phyloP scores from a whole-genome alignment of 2,113 vertebrate species.

The Caretta caretta region DNA sequence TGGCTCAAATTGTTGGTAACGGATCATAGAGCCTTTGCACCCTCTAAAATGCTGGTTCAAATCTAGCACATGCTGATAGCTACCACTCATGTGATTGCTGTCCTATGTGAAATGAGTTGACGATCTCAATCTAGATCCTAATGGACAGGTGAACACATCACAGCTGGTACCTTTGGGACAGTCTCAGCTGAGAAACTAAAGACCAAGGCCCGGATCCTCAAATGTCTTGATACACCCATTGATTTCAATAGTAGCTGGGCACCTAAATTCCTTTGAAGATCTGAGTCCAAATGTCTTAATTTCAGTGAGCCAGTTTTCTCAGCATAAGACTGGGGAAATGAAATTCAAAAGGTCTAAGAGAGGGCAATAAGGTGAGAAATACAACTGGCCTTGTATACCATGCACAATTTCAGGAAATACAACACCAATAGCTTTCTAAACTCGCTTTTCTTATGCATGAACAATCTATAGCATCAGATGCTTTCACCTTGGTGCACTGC shows the following conservation, averaged over 20 bases:
- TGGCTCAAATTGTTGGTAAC: not conserved
- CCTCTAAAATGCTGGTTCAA: not conserved
- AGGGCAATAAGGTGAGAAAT: not conserved
- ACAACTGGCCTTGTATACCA: not conserved
- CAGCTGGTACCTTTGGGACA: rapidly evolving
- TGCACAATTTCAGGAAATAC: not conserved
- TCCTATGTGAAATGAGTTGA: no score
- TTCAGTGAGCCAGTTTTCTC: not conserved
- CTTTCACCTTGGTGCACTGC: not conserved
- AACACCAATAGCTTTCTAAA: not conserved
- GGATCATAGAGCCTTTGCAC: not conserved
- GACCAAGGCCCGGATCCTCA: not conserved
- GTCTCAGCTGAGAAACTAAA: rapidly evolving
- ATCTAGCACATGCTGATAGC: not conserved
- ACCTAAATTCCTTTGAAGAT: not conserved
- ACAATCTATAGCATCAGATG: not conserved
- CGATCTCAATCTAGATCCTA: not conserved
- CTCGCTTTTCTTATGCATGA: not conserved
- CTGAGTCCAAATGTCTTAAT: not conserved
- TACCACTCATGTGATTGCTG: no score
- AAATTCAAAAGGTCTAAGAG: not conserved
- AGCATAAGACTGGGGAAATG: not conserved
- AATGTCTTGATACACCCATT: not conserved
- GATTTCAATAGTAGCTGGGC: not conserved
- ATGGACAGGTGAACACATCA: not conserved